Evolutionary conservation across 2,113 vertebrate genomes (phyloP).

Genomic region (Lagopus muta): DNA sequence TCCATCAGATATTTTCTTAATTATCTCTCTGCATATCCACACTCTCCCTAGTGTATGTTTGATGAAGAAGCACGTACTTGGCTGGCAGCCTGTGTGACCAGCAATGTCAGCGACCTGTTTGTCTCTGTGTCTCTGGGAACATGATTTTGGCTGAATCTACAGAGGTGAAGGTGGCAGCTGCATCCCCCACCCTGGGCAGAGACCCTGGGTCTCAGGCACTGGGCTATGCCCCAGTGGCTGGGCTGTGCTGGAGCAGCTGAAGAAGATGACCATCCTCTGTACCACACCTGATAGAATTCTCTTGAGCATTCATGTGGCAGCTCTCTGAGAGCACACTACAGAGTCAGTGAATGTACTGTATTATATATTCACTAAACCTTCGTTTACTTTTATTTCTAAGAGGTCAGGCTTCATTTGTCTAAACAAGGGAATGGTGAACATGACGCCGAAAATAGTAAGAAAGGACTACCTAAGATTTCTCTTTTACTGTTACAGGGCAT

Average conservation of each 20-base stretch:
- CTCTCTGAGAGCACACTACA: neutral
- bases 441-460: neutral
- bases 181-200: neutral
- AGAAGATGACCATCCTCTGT: neutral
- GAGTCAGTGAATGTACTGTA: neutral
- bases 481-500: neutral
- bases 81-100: neutral
- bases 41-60: neutral
- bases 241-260: neutral
- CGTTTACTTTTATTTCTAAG: neutral
- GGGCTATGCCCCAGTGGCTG: neutral
- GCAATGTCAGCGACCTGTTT: neutral
- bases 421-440: neutral
- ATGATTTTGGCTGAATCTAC: neutral
- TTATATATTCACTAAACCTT: neutral
- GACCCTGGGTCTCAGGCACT: neutral
- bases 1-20: neutral
- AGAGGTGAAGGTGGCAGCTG: neutral
- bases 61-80: neutral
- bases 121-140: neutral
- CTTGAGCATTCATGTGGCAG: accelerated
- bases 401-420: neutral
- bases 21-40: neutral
- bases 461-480: neutral
- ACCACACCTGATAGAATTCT: neutral